Evolutionary conservation across 2,888 invertebrate species (phyloP).

Genomic region (Idaea biselata): DNA sequence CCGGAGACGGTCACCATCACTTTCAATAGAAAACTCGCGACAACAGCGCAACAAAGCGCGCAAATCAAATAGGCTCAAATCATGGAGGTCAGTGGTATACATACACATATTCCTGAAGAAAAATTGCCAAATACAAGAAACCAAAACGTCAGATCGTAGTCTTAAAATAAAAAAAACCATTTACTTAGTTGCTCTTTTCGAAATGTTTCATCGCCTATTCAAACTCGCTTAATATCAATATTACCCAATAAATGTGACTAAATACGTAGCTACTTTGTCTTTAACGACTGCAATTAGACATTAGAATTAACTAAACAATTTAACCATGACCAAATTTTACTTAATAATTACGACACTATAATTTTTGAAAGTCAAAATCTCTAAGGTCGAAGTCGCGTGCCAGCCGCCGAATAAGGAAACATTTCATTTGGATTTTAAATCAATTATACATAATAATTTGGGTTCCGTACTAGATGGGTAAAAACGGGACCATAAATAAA

Average conservation of each 20-base stretch:
- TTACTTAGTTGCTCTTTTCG: too few species aligned
- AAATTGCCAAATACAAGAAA: too few species aligned
- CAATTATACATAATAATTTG: constrained; percentile 52
- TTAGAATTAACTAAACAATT: constrained; percentile 7
- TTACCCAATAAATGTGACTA: not conserved
- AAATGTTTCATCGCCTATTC: not conserved
- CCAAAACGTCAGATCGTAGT: too few species aligned
- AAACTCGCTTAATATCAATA: not conserved
- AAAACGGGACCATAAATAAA: too few species aligned
- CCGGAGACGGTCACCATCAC: too few species aligned
- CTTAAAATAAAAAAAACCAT: too few species aligned
- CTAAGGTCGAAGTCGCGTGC: constrained; percentile 18
- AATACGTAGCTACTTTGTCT: not conserved
- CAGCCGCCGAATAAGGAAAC: constrained; percentile 15
- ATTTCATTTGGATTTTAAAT: constrained; percentile 32
- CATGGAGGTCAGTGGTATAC: too few species aligned
- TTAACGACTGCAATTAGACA: not conserved
- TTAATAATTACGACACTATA: constrained; percentile 11
- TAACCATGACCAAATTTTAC: constrained; percentile 22
- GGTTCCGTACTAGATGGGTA: too few species aligned
- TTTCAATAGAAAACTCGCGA: too few species aligned
- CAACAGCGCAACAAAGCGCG: too few species aligned
- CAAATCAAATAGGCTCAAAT: too few species aligned
- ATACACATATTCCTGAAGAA: too few species aligned
- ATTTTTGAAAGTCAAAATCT: constrained; percentile 25